phyloP scores from a whole-genome alignment of 2,797 vertebrate species.

The Sphenopsis melanotis region DNA sequence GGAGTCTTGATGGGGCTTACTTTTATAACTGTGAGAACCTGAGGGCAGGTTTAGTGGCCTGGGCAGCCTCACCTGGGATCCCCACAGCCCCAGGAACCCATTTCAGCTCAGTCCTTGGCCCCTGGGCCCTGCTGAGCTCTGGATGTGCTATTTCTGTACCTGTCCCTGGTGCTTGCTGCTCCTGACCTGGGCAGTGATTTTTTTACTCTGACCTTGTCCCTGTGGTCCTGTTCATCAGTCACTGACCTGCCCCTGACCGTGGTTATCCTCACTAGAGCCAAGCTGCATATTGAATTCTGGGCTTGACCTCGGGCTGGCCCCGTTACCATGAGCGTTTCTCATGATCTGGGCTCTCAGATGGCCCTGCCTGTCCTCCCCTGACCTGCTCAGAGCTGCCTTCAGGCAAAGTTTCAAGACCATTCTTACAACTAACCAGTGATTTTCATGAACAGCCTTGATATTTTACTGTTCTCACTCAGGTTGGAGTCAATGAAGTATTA shows the following conservation, averaged over 20 bases:
- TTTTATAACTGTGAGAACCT: neutral
- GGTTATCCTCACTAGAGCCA: neutral
- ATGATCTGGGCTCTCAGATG: neutral
- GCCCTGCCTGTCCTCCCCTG: neutral
- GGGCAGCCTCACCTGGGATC: neutral
- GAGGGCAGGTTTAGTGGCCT: neutral
- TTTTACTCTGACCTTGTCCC: neutral
- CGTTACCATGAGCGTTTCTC: neutral
- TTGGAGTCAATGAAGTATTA: neutral
- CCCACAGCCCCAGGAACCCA: neutral
- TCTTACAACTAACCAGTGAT: neutral
- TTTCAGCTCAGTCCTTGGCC: neutral
- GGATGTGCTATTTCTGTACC: neutral
- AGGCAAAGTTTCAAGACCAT: neutral
- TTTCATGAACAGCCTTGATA: neutral
- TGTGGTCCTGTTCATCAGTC: neutral
- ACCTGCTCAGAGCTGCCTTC: neutral
- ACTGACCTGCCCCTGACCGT: neutral
- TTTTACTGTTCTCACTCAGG: neutral
- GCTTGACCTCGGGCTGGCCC: neutral
- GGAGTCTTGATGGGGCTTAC: neutral
- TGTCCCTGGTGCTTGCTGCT: neutral
- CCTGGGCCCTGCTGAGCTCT: neutral
- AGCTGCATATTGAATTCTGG: neutral
- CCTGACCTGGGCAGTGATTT: neutral